Base-by-base conservation (phyloP, 2,888 invertebrate species). In the Iselma pallidipennis region DNA sequence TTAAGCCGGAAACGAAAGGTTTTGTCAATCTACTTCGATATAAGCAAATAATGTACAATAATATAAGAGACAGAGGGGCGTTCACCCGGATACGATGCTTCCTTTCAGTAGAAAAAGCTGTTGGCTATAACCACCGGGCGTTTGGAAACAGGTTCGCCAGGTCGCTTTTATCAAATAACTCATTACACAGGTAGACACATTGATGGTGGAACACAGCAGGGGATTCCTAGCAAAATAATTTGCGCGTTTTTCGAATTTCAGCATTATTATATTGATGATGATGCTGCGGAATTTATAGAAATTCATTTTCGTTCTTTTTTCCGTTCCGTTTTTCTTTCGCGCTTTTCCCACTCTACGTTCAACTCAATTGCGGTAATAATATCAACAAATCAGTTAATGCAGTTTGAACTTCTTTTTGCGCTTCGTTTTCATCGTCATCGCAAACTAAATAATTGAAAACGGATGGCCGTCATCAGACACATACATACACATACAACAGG, bases 1-100 rank as follows among this genome's bases (percentile, higher is more conserved):
- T 60, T 55, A 60, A 55, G 51, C 45, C 55, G 55, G 26, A 51
- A 52, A 57, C 53, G 37, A 57, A 61, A 53, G 61, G 61, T 57
- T 57, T 57, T 60, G 56, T 60, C 60, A 60, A 60, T 60, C 53
- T 57, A 57, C 57, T 53, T 61, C 45, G 45, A 61, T 61, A 56
- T 60, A 31, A 48, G 29, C 60, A 25, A 50, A 60, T 55, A 60
- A 51, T 55, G 49, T 60, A 54, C 49, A 54, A n/a, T n/a, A n/a
- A n/a, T n/a, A 55, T 55, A 59, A 45, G 45, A 45, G 16, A 3
- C 21, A 4, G 21, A 45, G 45, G 45, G 45, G 21, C 54, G 59
- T 59, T 59, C 55, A 59, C 54, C 59, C 54, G 54, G 31, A 51
- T 48, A 51, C 51, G 60, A 55, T 45, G 49, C 52, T 55, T 60